Conservation (phyloP, 2,888 invertebrate species). For the Parasteatoda lunata region DNA sequence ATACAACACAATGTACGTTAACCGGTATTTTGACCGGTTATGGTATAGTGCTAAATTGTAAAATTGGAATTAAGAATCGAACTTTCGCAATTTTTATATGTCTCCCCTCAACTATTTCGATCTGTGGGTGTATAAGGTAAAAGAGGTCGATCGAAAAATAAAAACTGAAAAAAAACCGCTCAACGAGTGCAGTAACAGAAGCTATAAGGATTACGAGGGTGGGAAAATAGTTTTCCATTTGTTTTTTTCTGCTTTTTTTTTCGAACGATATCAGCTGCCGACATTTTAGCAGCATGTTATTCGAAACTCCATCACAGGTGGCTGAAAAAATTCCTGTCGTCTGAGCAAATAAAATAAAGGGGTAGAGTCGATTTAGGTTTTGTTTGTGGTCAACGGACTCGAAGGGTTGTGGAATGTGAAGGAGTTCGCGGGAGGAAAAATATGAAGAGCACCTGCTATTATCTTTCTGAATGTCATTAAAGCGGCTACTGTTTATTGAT, state of each 20-base stretch:
- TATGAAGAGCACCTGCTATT: too few relatives aligned
- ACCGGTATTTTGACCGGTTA: too few relatives aligned
- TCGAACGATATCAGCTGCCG: background rate
- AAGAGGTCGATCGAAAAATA: conserved; percentile 11
- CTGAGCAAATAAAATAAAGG: conserved; percentile 13
- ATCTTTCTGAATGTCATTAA: too few relatives aligned
- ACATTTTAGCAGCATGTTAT: conserved; percentile 30
- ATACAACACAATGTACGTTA: too few relatives aligned
- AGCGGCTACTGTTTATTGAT: too few relatives aligned
- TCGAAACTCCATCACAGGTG: conserved; percentile 41
- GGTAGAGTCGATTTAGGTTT: background rate
- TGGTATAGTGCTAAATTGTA: too few relatives aligned
- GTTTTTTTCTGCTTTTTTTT: background rate
- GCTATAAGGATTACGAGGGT: conserved; percentile 42
- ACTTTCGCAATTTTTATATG: background rate
- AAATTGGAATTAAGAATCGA: too few relatives aligned
- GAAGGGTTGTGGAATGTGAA: conserved; percentile 21
- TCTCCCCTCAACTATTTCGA: background rate
- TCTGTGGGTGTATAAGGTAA: conserved; percentile 42
- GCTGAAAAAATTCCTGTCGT: conserved; percentile 17
- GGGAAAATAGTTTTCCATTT: conserved; percentile 10
- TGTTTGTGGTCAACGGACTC: conserved; percentile 51
- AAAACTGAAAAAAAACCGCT: conserved; percentile 7
- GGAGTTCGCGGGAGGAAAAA: too few relatives aligned
- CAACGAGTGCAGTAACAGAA: conserved; percentile 31